These are phyloP conservation scores for Tipula confusa DNA, from an alignment of 2,888 invertebrate species.

Conservation along the genomic window DNA sequence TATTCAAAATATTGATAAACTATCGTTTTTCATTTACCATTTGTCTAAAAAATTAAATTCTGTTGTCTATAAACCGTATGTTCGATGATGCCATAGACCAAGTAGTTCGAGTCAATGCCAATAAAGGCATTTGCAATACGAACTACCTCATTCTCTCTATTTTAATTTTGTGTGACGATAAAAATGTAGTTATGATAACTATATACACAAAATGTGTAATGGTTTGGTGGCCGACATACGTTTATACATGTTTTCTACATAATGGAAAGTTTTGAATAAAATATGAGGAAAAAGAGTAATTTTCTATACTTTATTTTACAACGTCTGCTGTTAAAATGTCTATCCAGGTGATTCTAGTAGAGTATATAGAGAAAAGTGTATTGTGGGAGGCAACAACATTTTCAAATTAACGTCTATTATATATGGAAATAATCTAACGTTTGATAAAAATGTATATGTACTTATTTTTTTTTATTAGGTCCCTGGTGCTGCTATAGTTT, in stretches of 20 bases:
- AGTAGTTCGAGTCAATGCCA: too few relatives aligned
- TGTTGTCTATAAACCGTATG: too few relatives aligned
- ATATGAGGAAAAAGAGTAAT: neutral
- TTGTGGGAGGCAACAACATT: neutral
- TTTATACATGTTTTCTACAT: neutral
- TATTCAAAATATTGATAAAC: too few relatives aligned
- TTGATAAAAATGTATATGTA: neutral
- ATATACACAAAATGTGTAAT: neutral
- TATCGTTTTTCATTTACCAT: too few relatives aligned
- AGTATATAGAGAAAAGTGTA: neutral
- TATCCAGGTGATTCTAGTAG: neutral
- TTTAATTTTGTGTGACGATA: neutral
- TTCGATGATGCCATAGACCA: too few relatives aligned
- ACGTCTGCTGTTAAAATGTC: neutral
- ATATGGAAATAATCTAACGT: neutral
- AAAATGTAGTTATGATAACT: neutral
- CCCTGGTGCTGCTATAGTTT: neutral
- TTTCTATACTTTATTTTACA: neutral
- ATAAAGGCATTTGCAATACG: too few relatives aligned
- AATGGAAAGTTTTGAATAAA: neutral
- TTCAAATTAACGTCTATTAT: neutral
- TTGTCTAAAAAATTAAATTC: too few relatives aligned
- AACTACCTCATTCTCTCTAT: neutral
- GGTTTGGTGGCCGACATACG: neutral
- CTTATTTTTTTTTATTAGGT: neutral